Base-by-base conservation (phyloP, 53 echinoderm and acorn worm genomes). In the Temnopleurus reevesii region DNA sequence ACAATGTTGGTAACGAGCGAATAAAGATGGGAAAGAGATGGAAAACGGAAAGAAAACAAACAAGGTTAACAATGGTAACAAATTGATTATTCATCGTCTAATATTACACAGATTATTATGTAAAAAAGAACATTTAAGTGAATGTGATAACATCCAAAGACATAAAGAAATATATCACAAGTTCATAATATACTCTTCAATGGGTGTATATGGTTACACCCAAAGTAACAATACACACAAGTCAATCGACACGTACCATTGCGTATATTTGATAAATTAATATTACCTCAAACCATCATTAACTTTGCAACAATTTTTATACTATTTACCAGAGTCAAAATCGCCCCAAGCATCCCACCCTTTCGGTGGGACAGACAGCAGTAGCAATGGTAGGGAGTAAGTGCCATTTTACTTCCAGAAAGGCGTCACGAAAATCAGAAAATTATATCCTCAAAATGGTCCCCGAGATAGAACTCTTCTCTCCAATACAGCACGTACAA, bases 301-400 rank as follows among this genome's bases (percentile, higher is more conserved):
- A 71, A 71, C 49, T 27, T 54, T 56, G 21, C 83, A 38, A 83
- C 10, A 34, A 19, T 29, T 55, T 30, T 28, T 56, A 33, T 0
- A 4, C 13, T n/a, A 93, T 93, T 95, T 90, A 95, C 95, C 92
- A 95, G 44, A 83, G 93, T 91, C 5, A 95, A 53, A 33, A 93
- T 89, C 59, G 91, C 90, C 12, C 92, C 91, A 4, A 93, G 47
- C 63, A 95, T 90, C n/a, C 91, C 92, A 17, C 95, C 95, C 28
- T 86, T 92, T 23, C 93, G 90, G 12, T 92, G 93, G 47, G 92
- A 89, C 26, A 91, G 87, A 57, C 95, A 95, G 89, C 95, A 95
- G 86, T 93, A 95, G 76, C 95, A 95, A 33, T 95, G 90, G 53
- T 95, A 61, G 4, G 82, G 89, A 12, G 93, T 65, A 43, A 90